These are phyloP conservation scores for Caenorhabditis inopinata DNA, from an alignment of 1,140 invertebrate species.

Conservation along the genomic window DNA sequence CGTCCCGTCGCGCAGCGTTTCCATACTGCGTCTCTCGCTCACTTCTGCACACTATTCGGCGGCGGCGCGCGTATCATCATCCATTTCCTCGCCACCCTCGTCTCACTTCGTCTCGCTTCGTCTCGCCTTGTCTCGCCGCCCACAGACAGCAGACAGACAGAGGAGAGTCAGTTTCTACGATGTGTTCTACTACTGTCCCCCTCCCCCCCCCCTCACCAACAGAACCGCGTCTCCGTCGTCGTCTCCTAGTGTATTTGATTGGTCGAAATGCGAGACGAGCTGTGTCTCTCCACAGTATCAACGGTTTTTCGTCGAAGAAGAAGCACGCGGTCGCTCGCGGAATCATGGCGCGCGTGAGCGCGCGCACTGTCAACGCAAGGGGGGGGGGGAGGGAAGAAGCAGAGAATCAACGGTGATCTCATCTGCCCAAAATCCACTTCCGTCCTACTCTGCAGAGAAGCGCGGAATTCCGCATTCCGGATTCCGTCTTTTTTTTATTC, in stretches of 20 bases:
- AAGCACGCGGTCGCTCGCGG: background rate
- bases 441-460: too few species aligned
- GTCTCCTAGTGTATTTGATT: conserved; percentile 35
- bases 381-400: background rate
- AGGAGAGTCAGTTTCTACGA: background rate
- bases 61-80: too few species aligned
- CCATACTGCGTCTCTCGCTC: background rate
- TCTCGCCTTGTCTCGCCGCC: background rate
- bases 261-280: conserved; percentile 7
- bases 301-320: background rate
- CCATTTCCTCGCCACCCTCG: too few species aligned
- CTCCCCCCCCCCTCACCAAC: background rate
- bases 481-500: too few species aligned
- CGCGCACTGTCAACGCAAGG: background rate
- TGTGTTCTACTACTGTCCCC: background rate
- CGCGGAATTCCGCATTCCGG: too few species aligned
- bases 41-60: background rate
- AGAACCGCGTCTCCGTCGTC: too few species aligned
- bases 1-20: background rate
- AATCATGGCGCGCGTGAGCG: background rate
- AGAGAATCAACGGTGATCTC: too few species aligned
- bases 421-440: too few species aligned
- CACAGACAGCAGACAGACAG: background rate
- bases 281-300: background rate
- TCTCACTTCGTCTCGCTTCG: background rate